Percentiles rank a stretch among this genome's conserved stretches.
Evolutionary conservation across 2,888 invertebrate species (phyloP).

Genomic region (Liopterus haemorrhoidalis): DNA sequence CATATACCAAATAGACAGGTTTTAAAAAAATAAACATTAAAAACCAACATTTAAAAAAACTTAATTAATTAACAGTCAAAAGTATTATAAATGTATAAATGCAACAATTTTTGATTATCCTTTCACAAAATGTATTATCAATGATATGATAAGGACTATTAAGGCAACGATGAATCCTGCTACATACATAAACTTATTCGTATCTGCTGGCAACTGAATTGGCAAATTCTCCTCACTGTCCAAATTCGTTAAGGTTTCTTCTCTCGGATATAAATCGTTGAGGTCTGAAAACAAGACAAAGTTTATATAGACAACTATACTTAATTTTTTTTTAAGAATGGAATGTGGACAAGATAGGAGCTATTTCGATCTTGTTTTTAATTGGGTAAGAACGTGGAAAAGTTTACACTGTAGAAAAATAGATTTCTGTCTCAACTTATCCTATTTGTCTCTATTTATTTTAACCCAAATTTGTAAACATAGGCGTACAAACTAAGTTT

Average conservation of each 20-base stretch:
- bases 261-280: slow-evolving; percentile 43
- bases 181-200: slow-evolving; percentile 56
- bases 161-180: slow-evolving; percentile 58
- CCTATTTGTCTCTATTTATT: too few relatives aligned
- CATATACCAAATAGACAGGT: slow-evolving; percentile 3
- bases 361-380: too few relatives aligned
- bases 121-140: slow-evolving; percentile 52
- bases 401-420: too few relatives aligned
- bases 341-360: too few relatives aligned
- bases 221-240: slow-evolving; percentile 49
- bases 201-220: slow-evolving; percentile 49
- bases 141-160: slow-evolving; percentile 56
- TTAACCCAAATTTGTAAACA: too few relatives aligned
- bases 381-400: too few relatives aligned
- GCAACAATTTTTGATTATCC: slow-evolving; percentile 17
- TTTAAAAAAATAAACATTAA: slow-evolving; percentile 5
- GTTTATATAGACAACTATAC: too few relatives aligned
- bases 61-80: neutral
- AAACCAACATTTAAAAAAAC: slow-evolving; percentile 1
- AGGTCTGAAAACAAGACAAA: slow-evolving; percentile 40
- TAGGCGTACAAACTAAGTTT: too few relatives aligned
- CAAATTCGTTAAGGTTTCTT: slow-evolving; percentile 43
- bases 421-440: too few relatives aligned
- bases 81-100: too few relatives aligned
- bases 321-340: too few relatives aligned